Evolutionary conservation across 2,888 invertebrate species (phyloP).

Genomic region (Epinotia demarniana): DNA sequence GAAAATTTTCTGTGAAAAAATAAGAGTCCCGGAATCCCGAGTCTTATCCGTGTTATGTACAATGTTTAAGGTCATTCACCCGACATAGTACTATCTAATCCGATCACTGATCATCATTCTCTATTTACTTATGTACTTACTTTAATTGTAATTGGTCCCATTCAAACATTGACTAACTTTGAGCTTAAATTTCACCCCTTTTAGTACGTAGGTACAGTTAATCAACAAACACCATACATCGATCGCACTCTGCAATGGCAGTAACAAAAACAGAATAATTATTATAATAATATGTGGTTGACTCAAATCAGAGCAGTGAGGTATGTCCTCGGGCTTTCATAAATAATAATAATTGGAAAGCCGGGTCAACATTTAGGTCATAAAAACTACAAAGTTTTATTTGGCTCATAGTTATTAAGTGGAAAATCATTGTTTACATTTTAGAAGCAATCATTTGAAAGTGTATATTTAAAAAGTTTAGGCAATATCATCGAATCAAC

Average conservation of each 20-base stretch:
- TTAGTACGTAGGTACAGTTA: too few relatives aligned
- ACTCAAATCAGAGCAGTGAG: background rate
- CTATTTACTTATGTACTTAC: too few relatives aligned
- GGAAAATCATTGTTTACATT: background rate
- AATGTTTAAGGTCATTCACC: too few relatives aligned
- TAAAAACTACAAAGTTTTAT: background rate
- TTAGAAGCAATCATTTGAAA: background rate
- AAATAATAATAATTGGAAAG: conserved; percentile 4
- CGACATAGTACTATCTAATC: too few relatives aligned
- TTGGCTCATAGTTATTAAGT: background rate
- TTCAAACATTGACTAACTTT: too few relatives aligned
- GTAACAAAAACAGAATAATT: background rate
- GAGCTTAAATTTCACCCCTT: too few relatives aligned
- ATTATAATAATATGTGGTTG: background rate
- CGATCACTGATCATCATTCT: too few relatives aligned
- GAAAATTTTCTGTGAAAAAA: too few relatives aligned
- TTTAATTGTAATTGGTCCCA: too few relatives aligned
- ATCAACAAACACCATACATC: background rate
- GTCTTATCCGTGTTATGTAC: too few relatives aligned
- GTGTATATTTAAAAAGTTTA: background rate
- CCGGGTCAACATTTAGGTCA: background rate
- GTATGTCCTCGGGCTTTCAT: background rate
- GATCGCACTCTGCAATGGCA: background rate
- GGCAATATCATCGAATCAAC: background rate
- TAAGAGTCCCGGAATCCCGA: too few relatives aligned